Evolutionary conservation across 2,797 vertebrate species (phyloP).

Genomic region (Ctenochaetus hawaiiensis): DNA sequence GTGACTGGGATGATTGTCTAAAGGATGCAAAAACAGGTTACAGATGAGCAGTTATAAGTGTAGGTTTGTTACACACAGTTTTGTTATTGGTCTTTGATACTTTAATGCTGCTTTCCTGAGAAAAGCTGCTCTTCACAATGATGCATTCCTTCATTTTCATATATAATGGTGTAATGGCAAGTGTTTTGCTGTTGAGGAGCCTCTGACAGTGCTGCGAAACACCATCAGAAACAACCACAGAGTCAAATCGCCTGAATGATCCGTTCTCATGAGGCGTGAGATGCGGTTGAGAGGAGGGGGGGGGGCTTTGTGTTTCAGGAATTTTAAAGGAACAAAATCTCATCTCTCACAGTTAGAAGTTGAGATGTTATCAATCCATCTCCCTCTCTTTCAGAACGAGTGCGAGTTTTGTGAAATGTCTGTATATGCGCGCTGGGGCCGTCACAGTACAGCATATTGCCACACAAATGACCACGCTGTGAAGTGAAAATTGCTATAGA

Average conservation of each 20-base stretch:
- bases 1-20: no score
- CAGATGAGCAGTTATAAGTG: no score
- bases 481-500: slow-evolving; percentile 52
- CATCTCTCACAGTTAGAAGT: slow-evolving; percentile 35
- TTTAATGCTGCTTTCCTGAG: neutral
- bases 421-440: slow-evolving; percentile 33
- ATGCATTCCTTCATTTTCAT: no score
- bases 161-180: no score
- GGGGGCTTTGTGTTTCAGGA: neutral
- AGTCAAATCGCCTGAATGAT: no score
- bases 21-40: no score
- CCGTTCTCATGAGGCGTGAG: neutral
- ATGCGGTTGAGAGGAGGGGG: neutral
- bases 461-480: slow-evolving; percentile 61
- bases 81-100: neutral
- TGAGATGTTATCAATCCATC: slow-evolving; percentile 29
- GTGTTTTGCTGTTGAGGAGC: no score
- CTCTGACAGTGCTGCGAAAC: no score
- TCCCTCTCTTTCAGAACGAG: neutral
- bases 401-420: slow-evolving; percentile 11
- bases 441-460: slow-evolving; percentile 49
- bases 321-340: slow-evolving; percentile 40
- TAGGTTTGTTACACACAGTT: neutral
- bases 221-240: no score
- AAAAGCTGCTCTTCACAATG: neutral